A percentile compares a stretch with the other conserved stretches of the same genome.
Evolutionary conservation across 2,113 vertebrate species (phyloP).

Genomic region (Fukomys damarensis): DNA sequence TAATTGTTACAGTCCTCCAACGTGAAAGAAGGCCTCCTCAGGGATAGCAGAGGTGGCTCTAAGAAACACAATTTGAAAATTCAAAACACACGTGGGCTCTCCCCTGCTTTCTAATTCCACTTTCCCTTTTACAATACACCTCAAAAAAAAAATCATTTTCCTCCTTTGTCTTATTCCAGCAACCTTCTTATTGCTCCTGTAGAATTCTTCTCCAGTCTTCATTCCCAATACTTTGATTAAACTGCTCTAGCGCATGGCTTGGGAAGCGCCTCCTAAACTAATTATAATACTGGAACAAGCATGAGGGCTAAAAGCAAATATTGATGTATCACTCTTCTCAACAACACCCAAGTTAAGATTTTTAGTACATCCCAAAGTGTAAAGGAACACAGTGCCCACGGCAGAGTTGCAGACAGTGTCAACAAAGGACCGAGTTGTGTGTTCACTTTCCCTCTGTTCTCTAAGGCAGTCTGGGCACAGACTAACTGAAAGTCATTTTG

Average conservation of each 20-base stretch:
- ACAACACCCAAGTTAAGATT: not conserved
- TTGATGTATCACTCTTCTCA: not conserved
- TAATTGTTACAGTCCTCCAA: not conserved
- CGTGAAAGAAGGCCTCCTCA: not conserved
- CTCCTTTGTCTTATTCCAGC: not conserved
- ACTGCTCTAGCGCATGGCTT: not conserved
- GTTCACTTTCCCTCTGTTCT: not conserved
- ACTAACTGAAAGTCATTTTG: not conserved
- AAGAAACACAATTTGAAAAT: not conserved
- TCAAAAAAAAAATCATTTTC: rapidly evolving
- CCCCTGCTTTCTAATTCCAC: not conserved
- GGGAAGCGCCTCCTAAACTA: not conserved
- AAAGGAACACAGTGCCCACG: not conserved
- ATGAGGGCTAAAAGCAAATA: not conserved
- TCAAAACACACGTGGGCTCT: not conserved
- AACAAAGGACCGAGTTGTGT: not conserved
- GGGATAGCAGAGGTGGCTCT: not conserved
- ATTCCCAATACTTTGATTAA: not conserved
- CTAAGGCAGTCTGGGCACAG: not conserved
- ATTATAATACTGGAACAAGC: not conserved
- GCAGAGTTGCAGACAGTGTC: not conserved
- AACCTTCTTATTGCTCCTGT: not conserved
- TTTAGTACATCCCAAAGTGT: not conserved
- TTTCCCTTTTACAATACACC: not conserved
- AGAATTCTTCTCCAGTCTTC: not conserved